These are phyloP conservation scores for Microctenopoma lineatum DNA, from an alignment of 2,797 vertebrate species.

Conservation along the genomic window DNA sequence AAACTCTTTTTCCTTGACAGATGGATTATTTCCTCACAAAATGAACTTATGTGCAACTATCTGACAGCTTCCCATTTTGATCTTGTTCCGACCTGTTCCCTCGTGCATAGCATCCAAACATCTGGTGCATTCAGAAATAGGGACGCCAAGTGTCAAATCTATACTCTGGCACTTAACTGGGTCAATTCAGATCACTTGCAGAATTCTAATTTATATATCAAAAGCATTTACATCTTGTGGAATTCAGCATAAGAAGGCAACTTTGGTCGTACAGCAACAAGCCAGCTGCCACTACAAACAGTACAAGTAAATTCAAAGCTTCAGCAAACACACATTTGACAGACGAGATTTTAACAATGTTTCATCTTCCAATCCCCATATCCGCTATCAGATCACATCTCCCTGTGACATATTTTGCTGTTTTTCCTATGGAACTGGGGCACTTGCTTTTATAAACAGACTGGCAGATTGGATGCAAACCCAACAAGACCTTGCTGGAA, in stretches of 20 bases:
- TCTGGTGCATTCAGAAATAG: conserved; percentile 65
- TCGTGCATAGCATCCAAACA: conserved; percentile 58
- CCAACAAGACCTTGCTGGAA: conserved; percentile 39
- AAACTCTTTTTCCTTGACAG: conserved; percentile 61
- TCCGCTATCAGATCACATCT: conserved; percentile 45
- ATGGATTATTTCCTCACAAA: conserved; percentile 64
- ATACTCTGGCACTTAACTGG: conserved; percentile 54
- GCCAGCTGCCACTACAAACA: conserved; percentile 30
- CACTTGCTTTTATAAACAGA: conserved; percentile 52
- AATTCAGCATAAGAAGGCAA: conserved; percentile 11
- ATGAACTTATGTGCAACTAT: conserved; percentile 45
- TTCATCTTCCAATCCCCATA: conserved; percentile 50
- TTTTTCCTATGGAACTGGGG: conserved; percentile 45
- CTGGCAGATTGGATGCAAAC: conserved; percentile 59
- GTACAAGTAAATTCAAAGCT: conserved; percentile 33
- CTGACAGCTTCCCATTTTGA: conserved; percentile 65
- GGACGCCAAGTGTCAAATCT: conserved; percentile 50
- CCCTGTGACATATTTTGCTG: conserved; percentile 44
- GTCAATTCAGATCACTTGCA: conserved; percentile 42
- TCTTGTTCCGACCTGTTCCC: conserved; percentile 58
- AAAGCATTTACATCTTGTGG: conserved; percentile 18
- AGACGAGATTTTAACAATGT: conserved; percentile 51
- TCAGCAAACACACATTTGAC: conserved; percentile 37
- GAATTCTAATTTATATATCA: conserved; percentile 44
- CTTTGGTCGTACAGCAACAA: conserved; percentile 17